Conservation (phyloP, 2,797 vertebrate genomes). For the Otolemur crassicaudatus region DNA sequence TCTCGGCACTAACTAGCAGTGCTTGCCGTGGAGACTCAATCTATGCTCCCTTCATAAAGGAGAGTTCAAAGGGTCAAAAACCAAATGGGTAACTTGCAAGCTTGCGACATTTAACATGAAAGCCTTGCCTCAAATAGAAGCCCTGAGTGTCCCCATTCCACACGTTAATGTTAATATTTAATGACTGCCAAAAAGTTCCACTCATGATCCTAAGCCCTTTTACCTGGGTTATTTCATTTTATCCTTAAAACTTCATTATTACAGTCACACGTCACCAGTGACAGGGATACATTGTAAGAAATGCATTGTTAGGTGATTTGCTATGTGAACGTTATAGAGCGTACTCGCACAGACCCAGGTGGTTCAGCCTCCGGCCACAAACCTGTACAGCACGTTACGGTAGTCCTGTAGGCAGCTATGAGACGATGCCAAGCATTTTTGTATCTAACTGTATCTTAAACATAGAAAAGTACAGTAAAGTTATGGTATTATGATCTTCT, state of each 20-base stretch:
- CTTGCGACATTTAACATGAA: not conserved
- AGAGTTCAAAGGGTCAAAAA: not conserved
- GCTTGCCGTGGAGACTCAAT: not conserved
- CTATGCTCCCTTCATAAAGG: not conserved
- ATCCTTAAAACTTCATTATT: not conserved
- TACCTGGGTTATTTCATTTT: slow-evolving; percentile 1
- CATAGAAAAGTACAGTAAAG: not conserved
- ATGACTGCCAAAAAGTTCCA: not conserved
- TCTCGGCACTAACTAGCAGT: not conserved
- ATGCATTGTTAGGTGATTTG: not conserved
- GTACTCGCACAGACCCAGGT: not conserved
- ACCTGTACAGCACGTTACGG: not conserved
- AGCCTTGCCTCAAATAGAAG: not conserved
- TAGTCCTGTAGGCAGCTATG: not conserved
- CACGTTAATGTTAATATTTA: not conserved
- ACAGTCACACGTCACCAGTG: not conserved
- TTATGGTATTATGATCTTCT: not conserved
- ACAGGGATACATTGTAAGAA: not conserved
- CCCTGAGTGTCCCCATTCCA: not conserved
- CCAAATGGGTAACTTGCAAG: not conserved
- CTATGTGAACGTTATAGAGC: not conserved
- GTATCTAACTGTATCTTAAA: not conserved
- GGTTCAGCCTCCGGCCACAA: not conserved
- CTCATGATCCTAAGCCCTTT: not conserved
- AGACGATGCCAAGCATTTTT: not conserved